These are phyloP conservation scores for Ceraclea dissimilis DNA, from an alignment of 2,888 invertebrate species.

Conservation along the genomic window DNA sequence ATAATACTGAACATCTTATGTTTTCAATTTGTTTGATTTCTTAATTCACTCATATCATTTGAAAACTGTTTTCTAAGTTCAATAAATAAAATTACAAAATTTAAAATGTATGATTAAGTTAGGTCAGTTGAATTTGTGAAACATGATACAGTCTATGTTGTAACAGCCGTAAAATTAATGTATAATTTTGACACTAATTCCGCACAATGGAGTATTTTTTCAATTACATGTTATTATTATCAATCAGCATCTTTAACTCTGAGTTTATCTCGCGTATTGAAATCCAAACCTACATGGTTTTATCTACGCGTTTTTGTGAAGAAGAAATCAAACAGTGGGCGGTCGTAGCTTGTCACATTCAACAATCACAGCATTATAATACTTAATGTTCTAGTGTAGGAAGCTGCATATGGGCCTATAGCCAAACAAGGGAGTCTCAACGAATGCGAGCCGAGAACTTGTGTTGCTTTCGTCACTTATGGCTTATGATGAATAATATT, in stretches of 20 bases:
- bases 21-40: no score
- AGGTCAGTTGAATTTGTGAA: no score
- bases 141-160: no score
- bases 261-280: neutral
- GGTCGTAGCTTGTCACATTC: neutral
- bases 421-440: neutral
- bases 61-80: no score
- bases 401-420: conserved; percentile 1
- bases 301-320: neutral
- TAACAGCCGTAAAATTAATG: no score
- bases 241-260: neutral
- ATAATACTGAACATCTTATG: no score
- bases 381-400: neutral
- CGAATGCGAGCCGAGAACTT: neutral
- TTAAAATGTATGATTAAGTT: no score
- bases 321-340: neutral
- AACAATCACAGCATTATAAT: neutral
- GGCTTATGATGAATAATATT: neutral
- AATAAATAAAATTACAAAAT: no score
- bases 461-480: neutral
- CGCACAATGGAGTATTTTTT: neutral
- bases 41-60: neutral
- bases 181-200: neutral
- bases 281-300: neutral
- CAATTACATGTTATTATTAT: neutral